Evolutionary conservation across 2,888 invertebrate species (phyloP), one percentile per base, ranked within the genome.

Genomic region (Agonopterix heracliana): DNA sequence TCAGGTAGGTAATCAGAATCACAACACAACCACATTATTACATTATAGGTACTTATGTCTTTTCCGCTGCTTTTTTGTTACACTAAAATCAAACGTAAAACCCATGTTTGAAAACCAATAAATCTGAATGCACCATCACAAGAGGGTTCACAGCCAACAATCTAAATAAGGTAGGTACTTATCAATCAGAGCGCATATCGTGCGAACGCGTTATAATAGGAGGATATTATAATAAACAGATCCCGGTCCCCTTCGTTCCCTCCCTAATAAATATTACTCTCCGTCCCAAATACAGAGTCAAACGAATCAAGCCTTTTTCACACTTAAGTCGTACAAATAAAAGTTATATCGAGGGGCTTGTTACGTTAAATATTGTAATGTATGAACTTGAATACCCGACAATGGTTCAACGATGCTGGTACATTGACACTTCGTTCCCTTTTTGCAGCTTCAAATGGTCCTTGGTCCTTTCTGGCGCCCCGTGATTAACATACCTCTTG

Each of bases 161-260:
- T 38, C 34, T 41, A 48, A 50, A 41, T 51, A 38, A 26, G 38
- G 38, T 38, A 45, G 42, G 41, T 65, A 68, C 67, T 68, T 71
- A 80, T 74, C 76, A 84, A 81, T 80, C 79, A 74, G 70, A 69
- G 69, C 67, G 61, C 61, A 64, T 72, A 78, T 81, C 87, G 86
- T 86, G 86, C 83, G 86, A 86, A 82, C 85, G 82, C 82, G 81
- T 82, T 80, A 84, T 85, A 85, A 85, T 86, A 81, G 79, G 63
- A 77, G 87, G 87, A 87, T 83, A 88, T 88, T 85, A 87, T 85
- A 87, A 85, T 87, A 86, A 87, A 87, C 85, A 83, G 84, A 81
- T 78, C 78, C 71, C 73, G 74, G 78, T 67, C 83, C 84, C 83
- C 85, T 81, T 77, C 58, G 64, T 61, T 59, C 76, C 77, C 80